A percentile compares a stretch with the other conserved stretches of the same genome.
Evolutionary conservation across 2,888 invertebrate species (phyloP).

Genomic region (Temnothorax ravouxi): DNA sequence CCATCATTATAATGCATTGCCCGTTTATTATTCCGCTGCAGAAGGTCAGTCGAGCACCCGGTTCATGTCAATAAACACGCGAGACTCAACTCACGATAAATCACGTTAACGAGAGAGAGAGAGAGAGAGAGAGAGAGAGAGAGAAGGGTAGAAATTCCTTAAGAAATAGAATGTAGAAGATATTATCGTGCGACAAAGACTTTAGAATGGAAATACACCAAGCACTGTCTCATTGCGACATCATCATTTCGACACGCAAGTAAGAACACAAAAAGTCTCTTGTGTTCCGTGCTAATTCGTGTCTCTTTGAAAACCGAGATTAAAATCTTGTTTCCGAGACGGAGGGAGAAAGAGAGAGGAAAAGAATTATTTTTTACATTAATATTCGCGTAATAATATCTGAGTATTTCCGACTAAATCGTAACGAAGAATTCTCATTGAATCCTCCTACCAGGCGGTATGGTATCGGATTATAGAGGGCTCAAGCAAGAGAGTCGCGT

Average conservation of each 20-base stretch:
- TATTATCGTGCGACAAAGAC: background rate
- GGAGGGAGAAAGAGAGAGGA: background rate
- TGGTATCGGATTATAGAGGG: conserved; percentile 61
- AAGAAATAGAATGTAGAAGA: background rate
- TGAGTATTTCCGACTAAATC: conserved; percentile 36
- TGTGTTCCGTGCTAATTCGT: conserved; percentile 9
- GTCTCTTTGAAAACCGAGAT: conserved; percentile 27
- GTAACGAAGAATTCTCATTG: conserved; percentile 40
- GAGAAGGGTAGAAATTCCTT: background rate
- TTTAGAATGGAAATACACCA: background rate
- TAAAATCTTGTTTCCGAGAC: conserved; percentile 30
- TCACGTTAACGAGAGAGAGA: background rate
- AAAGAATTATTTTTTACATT: conserved; percentile 31
- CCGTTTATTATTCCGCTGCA: conserved; percentile 15
- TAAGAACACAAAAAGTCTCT: conserved; percentile 12
- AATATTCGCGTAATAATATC: conserved; percentile 41
- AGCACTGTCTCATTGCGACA: background rate
- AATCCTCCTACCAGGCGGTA: conserved; percentile 41
- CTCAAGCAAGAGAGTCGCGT: conserved; percentile 40
- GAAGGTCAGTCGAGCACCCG: conserved; percentile 32
- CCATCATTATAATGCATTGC: conserved; percentile 25
- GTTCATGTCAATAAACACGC: conserved; percentile 32
- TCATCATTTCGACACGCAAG: background rate
- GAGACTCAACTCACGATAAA: background rate
- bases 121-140: background rate